A percentile compares a stretch with the other conserved stretches of the same genome.
Conservation (phyloP, 64 coral and sea anemone species). For the Pocillopora damicornis region DNA sequence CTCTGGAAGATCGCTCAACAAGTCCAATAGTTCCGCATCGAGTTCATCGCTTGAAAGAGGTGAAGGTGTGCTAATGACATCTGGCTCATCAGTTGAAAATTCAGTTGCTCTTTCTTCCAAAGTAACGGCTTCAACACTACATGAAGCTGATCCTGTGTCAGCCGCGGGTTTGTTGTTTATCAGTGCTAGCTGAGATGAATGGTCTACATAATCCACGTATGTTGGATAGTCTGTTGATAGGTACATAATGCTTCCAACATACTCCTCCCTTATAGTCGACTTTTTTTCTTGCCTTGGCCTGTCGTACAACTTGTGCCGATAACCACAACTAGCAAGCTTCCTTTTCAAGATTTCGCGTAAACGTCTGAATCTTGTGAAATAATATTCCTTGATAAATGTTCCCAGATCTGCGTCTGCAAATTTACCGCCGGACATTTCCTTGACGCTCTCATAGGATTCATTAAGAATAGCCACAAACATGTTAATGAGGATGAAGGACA, state of each 20-base stretch:
- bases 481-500: slow-evolving; percentile 78
- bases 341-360: slow-evolving; percentile 58
- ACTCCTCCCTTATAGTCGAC: slow-evolving; percentile 4
- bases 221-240: slow-evolving; percentile 46
- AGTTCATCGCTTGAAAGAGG: not conserved
- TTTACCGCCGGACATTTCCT: slow-evolving; percentile 70
- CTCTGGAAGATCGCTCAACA: slow-evolving; percentile 50
- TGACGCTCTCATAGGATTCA: slow-evolving; percentile 74
- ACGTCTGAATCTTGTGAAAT: slow-evolving; percentile 23
- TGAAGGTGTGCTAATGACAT: slow-evolving; percentile 26
- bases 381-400: slow-evolving; percentile 71
- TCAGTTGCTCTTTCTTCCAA: not conserved
- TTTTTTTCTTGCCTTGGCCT: slow-evolving; percentile 16
- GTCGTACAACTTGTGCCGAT: slow-evolving; percentile 55
- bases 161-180: not conserved
- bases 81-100: not conserved
- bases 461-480: slow-evolving; percentile 97
- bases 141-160: not conserved
- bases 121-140: not conserved
- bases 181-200: slow-evolving; percentile 38
- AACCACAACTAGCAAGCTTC: slow-evolving; percentile 68
- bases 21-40: slow-evolving; percentile 45
- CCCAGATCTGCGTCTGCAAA: slow-evolving; percentile 78
- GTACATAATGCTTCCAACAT: slow-evolving; percentile 56
- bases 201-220: not conserved